Evolutionary conservation across 2,888 invertebrate species (phyloP), one percentile per base, ranked within the genome.

Genomic region (Agrotis exclamationis): DNA sequence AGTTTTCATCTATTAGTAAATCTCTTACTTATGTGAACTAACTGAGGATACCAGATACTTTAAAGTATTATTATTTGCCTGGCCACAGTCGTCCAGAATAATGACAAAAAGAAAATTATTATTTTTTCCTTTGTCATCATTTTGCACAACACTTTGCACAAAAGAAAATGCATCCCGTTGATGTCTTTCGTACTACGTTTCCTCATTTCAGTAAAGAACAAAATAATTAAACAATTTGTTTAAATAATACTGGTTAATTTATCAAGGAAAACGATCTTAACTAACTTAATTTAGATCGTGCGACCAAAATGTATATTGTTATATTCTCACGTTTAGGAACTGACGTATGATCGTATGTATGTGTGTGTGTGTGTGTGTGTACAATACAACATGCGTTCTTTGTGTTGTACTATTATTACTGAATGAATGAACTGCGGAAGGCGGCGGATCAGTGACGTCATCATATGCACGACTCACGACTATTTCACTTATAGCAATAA

Each of bases 361-460:
- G 22, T 33, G 50, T 67, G 51, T 68, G 50, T 72, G 66, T 70
- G 51, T 68, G 50, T 72, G 66, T 70, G n/a, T 58, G n/a, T 58
- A 58, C 16, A 50, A 18, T 20, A 47, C 22, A 67, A 24, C 53
- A 56, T 48, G 48, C 24, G 56, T 63, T 63, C 71, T 79, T 79
- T 82, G 67, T 64, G 51, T 74, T 68, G 18, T 73, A 70, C 60
- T 80, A 84, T 76, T 79, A 79, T 73, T 85, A 78, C 62, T 70
- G 75, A 79, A 88, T 89, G 90, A 89, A 90, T 89, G 90, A 86
- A 88, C 78, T 87, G 80, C 90, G 89, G 87, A 89, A 86, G 86
- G 78, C 73, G 66, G 66, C 51, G 64, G n/a, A 20, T 7, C 0
- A 0, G 33, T 86, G 80, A 85, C 89, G 88, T 88, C 86, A 90